Evolutionary conservation across 2,113 vertebrate genomes (phyloP).

Genomic region (Dasyornis broadbenti): DNA sequence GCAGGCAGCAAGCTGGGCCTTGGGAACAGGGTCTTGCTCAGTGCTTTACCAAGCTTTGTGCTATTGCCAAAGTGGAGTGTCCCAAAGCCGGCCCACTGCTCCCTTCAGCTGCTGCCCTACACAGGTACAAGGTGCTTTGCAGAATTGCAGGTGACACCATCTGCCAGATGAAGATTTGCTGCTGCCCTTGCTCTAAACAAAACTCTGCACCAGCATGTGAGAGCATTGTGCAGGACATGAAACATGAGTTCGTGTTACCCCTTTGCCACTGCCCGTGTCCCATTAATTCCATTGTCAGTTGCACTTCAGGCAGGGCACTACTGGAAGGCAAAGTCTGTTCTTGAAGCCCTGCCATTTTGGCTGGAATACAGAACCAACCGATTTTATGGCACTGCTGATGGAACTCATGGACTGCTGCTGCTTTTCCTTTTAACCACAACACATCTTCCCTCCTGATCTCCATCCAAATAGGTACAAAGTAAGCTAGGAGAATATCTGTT

Average conservation of each 20-base stretch:
- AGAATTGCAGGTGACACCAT: neutral
- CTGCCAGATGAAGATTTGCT: constrained; percentile 9
- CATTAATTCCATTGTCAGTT: constrained; percentile 53
- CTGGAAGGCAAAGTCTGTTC: constrained; percentile 40
- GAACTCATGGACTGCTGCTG: neutral
- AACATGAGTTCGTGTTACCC: constrained; percentile 60
- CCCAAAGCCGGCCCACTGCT: neutral
- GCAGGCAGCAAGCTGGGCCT: neutral
- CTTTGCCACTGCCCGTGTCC: constrained; percentile 6
- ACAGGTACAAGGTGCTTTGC: neutral
- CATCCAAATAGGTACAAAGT: neutral
- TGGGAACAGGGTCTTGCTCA: neutral
- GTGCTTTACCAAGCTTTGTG: neutral
- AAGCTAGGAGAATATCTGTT: neutral
- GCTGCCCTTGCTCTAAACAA: neutral
- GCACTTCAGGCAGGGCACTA: neutral
- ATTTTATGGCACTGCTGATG: neutral
- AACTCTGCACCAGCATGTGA: accelerated
- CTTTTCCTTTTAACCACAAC: neutral
- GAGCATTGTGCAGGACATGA: constrained; percentile 47
- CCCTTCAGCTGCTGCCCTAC: neutral
- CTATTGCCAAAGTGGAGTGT: neutral
- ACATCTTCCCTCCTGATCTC: neutral
- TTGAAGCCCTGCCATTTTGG: constrained; percentile 54
- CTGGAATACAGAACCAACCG: neutral